Evolutionary conservation across 2,113 vertebrate species (phyloP), one percentile per base, ranked within the genome.

Genomic region (Laticauda colubrina): DNA sequence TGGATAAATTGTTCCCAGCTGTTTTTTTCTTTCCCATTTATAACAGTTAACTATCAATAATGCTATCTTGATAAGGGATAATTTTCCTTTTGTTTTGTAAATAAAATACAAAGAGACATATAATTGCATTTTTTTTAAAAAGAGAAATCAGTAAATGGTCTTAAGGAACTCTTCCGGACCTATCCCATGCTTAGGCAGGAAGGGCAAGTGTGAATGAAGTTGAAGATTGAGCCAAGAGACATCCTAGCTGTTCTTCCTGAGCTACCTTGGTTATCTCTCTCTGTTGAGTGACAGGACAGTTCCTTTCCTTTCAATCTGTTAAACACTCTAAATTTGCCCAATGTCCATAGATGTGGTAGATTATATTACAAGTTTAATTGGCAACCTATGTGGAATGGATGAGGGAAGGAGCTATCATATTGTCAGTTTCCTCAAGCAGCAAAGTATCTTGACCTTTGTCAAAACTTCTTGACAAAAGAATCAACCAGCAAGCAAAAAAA

Each of bases 41-140:
- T 43, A 86, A 85, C 43, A 61, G 75, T 81, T 0, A 69, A 1
- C 64, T 54, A 85, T 89, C 39, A 1, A 6, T 75, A 26, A 53
- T 61, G 88, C 4, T 45, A 93, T 18, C 12, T 2, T 14, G 89
- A 14, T 56, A 14, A 0, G 1, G 57, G 4, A 87, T 93, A 53
- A 0, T 2, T 11, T 86, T 94, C 45, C 61, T 34, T 0, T 54
- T 93, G 5, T 93, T 91, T 94, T 5, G 59, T 94, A 86, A 95
- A 89, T 21, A 93, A 88, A 91, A 48, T 48, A 51, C 88, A 59
- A 59, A 48, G 34, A 85, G 9, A 4, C 15, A 85, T 29, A 88
- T 95, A 92, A 94, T 88, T 20, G 3, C 8, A 43, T 23, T 54
- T 43, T 39, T 81, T 81, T 81, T 18, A 87, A 59, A 61, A 12